These are phyloP conservation scores for Archocentrus centrarchus DNA, from an alignment of 2,113 vertebrate species.

Conservation along the genomic window DNA sequence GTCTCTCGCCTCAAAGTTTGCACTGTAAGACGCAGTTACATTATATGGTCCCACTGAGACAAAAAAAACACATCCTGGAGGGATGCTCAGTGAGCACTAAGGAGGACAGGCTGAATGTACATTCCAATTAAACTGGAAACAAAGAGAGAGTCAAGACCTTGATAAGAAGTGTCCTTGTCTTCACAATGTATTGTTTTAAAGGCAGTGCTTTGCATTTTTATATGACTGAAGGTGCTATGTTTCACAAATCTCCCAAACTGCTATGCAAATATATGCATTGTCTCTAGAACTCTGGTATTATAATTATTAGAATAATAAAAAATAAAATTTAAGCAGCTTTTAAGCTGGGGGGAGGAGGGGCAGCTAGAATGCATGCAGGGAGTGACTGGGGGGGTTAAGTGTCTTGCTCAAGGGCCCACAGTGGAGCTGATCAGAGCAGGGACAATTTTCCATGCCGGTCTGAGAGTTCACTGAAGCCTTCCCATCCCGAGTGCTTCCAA, in stretches of 20 bases:
- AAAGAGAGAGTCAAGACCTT: conserved; percentile 41
- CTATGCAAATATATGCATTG: conserved; percentile 39
- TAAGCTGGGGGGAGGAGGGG: too few species aligned
- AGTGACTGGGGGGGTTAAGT: too few species aligned
- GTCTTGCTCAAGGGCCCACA: too few species aligned
- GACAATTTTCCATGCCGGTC: too few species aligned
- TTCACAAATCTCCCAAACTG: conserved; percentile 45
- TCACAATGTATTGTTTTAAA: conserved; percentile 9
- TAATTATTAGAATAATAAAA: conserved; percentile 33
- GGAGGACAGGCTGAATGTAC: not conserved
- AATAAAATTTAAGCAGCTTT: not conserved
- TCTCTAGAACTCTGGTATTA: not conserved
- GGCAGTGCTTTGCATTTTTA: conserved; percentile 31
- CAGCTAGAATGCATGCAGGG: too few species aligned
- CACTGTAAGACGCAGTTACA: conserved; percentile 1
- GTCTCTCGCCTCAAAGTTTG: not conserved
- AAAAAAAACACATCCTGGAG: conserved; percentile 10
- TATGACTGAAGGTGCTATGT: conserved; percentile 1
- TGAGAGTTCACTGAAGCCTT: too few species aligned
- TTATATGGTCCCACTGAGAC: conserved; percentile 6
- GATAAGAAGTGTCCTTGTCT: conserved; percentile 33
- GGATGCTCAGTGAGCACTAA: not conserved
- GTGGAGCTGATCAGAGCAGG: too few species aligned
- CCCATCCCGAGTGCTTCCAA: too few species aligned
- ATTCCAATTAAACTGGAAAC: conserved; percentile 30